Evolutionary conservation across 2,888 invertebrate genomes (phyloP), one percentile per base, ranked within the genome.

Genomic region (Leptothorax acervorum): DNA sequence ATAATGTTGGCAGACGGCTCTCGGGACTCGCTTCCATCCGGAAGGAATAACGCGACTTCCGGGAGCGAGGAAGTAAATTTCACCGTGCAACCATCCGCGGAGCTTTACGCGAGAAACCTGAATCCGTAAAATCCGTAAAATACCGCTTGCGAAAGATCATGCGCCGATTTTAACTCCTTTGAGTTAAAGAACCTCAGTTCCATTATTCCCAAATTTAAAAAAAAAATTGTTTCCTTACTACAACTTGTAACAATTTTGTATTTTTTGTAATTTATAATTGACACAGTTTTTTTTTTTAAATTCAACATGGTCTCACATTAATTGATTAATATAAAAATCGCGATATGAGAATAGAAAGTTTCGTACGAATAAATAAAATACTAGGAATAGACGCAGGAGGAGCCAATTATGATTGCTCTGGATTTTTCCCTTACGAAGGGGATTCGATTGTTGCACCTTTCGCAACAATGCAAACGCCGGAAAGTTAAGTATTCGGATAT

Each of bases 31-130:
- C 87, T 86, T 91, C 86, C 88, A 89, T 89, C 89, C 87, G 83
- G 82, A 85, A 89, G 89, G 89, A 89, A 91, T 91, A 91, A 91
- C 90, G 89, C 89, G 85, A 89, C 91, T 91, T 91, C 89, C 91
- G 90, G 87, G 87, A 90, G 81, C 88, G 83, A 86, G 87, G 84
- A 90, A 91, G 89, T 91, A 89, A 90, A 87, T 90, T 90, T 91
- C 86, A 84, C 87, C 87, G 78, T 78, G 83, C 83, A 89, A 85
- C 85, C 86, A 82, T 75, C 66, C 63, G 42, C 15, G 31, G 18
- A 70, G 70, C 31, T 55, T 45, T 48, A n/a, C 71, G 55, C 42
- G 18, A 71, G 35, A 4, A 53, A 78, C n/a, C 18, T 42, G 76
- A 68, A 75, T 76, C 11, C 51, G 23, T 5, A 23, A 23, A 68